Percentiles rank a stretch among this genome's conserved stretches.
Conservation (phyloP, 2,888 invertebrate genomes). For the Agonopterix alstromeriana region DNA sequence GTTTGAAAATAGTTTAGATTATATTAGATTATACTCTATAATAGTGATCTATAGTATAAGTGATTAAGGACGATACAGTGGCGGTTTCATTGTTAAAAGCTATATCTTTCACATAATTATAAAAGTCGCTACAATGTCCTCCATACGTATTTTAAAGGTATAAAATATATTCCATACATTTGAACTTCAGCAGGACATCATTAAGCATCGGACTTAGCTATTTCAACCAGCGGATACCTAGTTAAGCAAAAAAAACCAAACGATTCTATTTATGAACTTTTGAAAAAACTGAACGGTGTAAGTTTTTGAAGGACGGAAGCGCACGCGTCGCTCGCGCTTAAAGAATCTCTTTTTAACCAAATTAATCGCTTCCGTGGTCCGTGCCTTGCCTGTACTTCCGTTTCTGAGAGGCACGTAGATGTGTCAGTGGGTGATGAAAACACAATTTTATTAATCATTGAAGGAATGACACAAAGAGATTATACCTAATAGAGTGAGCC, state of each 20-base stretch:
- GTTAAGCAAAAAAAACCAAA: constrained; percentile 19
- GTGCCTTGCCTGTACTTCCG: constrained; percentile 7
- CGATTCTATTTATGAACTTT: constrained; percentile 25
- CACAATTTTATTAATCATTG: too few species aligned
- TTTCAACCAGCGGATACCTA: constrained; percentile 25
- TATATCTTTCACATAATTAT: too few species aligned
- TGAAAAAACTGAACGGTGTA: constrained; percentile 31
- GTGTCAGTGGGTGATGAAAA: too few species aligned
- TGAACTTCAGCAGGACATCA: constrained; percentile 44
- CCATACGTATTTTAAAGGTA: too few species aligned
- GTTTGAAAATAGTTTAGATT: too few species aligned
- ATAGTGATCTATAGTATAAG: too few species aligned
- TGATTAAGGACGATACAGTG: too few species aligned
- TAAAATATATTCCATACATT: constrained; percentile 20
- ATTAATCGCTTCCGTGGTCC: constrained; percentile 54
- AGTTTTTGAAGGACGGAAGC: constrained; percentile 27
- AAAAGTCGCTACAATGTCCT: too few species aligned
- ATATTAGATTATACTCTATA: too few species aligned
- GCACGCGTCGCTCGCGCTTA: constrained; percentile 41
- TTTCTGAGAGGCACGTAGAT: background rate
- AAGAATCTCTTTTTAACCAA: constrained; percentile 42
- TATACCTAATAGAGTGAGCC: too few species aligned
- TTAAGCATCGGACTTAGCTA: constrained; percentile 45
- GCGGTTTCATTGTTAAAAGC: too few species aligned
- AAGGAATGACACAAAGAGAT: too few species aligned